These are phyloP conservation scores for Eira barbara DNA, from an alignment of 2,113 vertebrate species.

Conservation along the genomic window DNA sequence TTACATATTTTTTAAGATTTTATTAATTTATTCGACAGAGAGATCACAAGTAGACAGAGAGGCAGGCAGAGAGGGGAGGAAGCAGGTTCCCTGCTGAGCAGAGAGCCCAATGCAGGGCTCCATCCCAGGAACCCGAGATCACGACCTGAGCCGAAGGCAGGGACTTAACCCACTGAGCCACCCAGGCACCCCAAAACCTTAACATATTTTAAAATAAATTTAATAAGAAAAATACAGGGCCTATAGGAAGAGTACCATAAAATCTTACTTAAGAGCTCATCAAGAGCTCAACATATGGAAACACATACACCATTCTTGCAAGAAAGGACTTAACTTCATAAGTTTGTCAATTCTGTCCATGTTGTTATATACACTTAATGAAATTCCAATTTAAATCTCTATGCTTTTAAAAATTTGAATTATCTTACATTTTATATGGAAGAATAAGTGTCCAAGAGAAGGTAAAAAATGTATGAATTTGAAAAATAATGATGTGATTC, in stretches of 20 bases:
- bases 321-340: not conserved
- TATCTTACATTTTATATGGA: conserved; percentile 33
- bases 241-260: not conserved
- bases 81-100: too few species aligned
- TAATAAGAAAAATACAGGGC: not conserved
- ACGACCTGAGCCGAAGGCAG: too few species aligned
- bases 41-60: too few species aligned
- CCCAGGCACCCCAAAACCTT: not conserved
- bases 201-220: conserved; percentile 37
- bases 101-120: too few species aligned
- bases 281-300: not conserved
- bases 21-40: too few species aligned
- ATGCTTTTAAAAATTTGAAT: conserved; percentile 26
- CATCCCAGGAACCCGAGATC: too few species aligned
- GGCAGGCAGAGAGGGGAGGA: too few species aligned
- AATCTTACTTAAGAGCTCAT: not conserved
- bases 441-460: conserved; percentile 29
- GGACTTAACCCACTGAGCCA: too few species aligned
- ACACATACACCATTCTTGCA: not conserved
- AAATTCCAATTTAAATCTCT: conserved; percentile 35
- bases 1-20: conserved; percentile 6
- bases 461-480: conserved; percentile 26
- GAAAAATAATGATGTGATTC: conserved; percentile 41
- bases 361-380: conserved; percentile 37
- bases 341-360: conserved; percentile 4